Conservation (phyloP, 2,888 invertebrate genomes). For the Agrochola macilenta region DNA sequence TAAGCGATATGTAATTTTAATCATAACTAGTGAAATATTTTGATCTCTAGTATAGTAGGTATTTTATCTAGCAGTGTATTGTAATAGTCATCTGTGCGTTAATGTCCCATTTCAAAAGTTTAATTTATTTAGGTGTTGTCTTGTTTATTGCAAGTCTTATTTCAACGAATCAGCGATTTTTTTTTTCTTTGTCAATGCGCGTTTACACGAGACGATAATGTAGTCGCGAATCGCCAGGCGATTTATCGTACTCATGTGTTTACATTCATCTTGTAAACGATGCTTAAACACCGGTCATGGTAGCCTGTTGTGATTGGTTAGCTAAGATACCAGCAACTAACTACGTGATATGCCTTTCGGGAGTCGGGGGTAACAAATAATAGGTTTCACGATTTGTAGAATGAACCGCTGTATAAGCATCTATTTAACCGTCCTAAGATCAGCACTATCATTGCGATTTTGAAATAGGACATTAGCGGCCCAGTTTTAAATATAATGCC, state of each 20-base stretch:
- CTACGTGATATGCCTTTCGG: neutral
- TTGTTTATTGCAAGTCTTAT: neutral
- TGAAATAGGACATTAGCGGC: slow-evolving; percentile 36
- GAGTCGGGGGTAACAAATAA: neutral
- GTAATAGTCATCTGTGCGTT: slow-evolving; percentile 22
- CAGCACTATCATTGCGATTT: neutral
- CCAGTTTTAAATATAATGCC: slow-evolving; percentile 26
- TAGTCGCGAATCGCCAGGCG: neutral
- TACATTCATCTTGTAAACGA: neutral
- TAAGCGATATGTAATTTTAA: slow-evolving; percentile 48
- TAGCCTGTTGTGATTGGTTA: neutral
- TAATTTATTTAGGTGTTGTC: no score
- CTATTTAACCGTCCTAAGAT: neutral
- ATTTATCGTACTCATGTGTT: neutral
- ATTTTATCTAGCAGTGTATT: slow-evolving; percentile 35
- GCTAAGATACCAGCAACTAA: neutral
- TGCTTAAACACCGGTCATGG: neutral
- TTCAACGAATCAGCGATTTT: neutral
- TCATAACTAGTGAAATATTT: slow-evolving; percentile 58
- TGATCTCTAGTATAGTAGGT: slow-evolving; percentile 60
- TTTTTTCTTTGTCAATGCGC: neutral
- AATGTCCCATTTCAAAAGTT: slow-evolving; percentile 35
- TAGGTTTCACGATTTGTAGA: neutral
- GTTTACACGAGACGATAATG: neutral
- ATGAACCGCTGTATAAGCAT: neutral